phyloP scores from a whole-genome alignment of 2,888 invertebrate species.

The Oegoconia quadripuncta region DNA sequence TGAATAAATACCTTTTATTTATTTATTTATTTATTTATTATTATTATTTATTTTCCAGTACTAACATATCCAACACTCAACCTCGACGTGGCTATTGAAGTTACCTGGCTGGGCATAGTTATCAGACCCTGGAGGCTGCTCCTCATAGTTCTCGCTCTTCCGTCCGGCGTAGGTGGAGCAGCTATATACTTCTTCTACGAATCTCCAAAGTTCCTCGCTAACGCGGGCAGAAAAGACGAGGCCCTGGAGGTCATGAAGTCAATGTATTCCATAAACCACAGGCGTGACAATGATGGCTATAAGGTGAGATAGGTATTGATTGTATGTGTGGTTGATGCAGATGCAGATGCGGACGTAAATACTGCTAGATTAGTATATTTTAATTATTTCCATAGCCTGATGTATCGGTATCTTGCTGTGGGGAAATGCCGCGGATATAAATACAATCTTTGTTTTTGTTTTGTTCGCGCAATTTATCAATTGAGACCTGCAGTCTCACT shows the following conservation, averaged over 20 bases:
- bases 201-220: slow-evolving; percentile 88
- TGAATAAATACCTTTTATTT: too few relatives aligned
- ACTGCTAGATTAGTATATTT: too few relatives aligned
- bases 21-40: too few relatives aligned
- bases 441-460: too few relatives aligned
- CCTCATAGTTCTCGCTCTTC: slow-evolving; percentile 68
- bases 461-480: too few relatives aligned
- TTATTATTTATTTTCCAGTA: too few relatives aligned
- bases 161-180: slow-evolving; percentile 74
- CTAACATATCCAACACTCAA: slow-evolving; percentile 84
- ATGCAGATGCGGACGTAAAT: too few relatives aligned
- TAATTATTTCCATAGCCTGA: too few relatives aligned
- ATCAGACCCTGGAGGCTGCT: slow-evolving; percentile 88
- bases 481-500: too few relatives aligned
- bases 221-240: slow-evolving; percentile 79
- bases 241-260: slow-evolving; percentile 73
- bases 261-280: slow-evolving; percentile 57
- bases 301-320: slow-evolving; percentile 36
- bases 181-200: slow-evolving; percentile 83
- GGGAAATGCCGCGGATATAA: too few relatives aligned
- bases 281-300: slow-evolving; percentile 40
- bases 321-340: too few relatives aligned
- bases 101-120: slow-evolving; percentile 67
- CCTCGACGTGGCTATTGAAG: slow-evolving; percentile 53
- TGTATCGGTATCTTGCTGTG: too few relatives aligned